phyloP scores from a whole-genome alignment of 2,888 invertebrate genomes.

The Cataglyphis albicans region DNA sequence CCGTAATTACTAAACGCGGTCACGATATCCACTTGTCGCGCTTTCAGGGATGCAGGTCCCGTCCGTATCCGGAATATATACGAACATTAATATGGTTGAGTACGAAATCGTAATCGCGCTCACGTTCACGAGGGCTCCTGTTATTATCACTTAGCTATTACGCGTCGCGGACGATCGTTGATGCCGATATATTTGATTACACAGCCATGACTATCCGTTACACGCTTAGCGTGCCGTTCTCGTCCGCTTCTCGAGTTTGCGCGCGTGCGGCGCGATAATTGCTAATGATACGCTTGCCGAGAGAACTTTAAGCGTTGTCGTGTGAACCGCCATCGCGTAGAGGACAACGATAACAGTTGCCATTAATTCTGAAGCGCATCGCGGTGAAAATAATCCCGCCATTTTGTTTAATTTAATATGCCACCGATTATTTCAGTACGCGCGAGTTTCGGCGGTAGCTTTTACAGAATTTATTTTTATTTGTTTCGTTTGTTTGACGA shows the following conservation, averaged over 20 bases:
- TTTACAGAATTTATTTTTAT: conserved; percentile 13
- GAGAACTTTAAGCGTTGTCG: conserved; percentile 40
- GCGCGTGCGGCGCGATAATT: conserved; percentile 32
- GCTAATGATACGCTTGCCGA: conserved; percentile 49
- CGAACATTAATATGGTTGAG: conserved; percentile 51
- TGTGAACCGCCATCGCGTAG: conserved; percentile 12
- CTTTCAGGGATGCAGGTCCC: conserved; percentile 24
- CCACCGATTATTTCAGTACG: conserved; percentile 35
- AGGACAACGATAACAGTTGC: conserved; percentile 30
- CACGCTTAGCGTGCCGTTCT: conserved; percentile 24
- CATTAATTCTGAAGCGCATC: conserved; percentile 38
- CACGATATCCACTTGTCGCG: conserved; percentile 49
- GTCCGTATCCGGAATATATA: conserved; percentile 29
- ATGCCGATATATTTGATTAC: conserved; percentile 52
- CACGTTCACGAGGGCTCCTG: conserved; percentile 34
- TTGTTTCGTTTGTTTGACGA: background rate
- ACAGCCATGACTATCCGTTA: conserved; percentile 32
- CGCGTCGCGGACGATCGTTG: conserved; percentile 41
- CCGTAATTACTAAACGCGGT: conserved; percentile 42
- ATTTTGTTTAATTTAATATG: conserved; percentile 50
- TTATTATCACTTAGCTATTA: conserved; percentile 57
- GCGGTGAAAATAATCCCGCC: conserved; percentile 43
- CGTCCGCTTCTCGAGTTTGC: conserved; percentile 12
- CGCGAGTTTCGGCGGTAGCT: conserved; percentile 2
- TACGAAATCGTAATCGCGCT: conserved; percentile 50